Evolutionary conservation across 2,797 vertebrate species (phyloP).

Genomic region (Pipistrellus kuhlii): DNA sequence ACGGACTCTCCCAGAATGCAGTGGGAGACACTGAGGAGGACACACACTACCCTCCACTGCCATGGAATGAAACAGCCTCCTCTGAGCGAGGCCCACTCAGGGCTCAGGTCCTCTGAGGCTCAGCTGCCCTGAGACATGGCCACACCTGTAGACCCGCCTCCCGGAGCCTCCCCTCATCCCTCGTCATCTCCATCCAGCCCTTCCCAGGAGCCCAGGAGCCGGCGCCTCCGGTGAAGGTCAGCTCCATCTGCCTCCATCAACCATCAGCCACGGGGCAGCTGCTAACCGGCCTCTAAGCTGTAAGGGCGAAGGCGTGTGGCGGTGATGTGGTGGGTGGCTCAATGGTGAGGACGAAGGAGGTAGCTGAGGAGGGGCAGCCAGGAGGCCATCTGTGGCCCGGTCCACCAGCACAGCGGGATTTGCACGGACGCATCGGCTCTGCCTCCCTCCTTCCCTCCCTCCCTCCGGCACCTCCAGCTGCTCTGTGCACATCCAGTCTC

Average conservation of each 20-base stretch:
- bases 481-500: accelerated
- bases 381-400: accelerated
- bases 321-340: not conserved
- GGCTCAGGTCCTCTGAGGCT: not conserved
- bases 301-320: not conserved
- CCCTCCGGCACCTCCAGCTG: not conserved
- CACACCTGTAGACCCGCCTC: not conserved
- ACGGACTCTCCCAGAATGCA: not conserved
- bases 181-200: not conserved
- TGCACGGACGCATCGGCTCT: not conserved
- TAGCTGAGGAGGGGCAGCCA: accelerated
- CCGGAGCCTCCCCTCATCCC: accelerated
- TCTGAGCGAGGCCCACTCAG: accelerated
- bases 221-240: too few species aligned
- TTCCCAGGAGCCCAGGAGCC: not conserved
- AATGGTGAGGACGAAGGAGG: not conserved
- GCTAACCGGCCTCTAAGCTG: accelerated
- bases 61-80: accelerated
- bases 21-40: accelerated
- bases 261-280: accelerated
- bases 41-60: accelerated
- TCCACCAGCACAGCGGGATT: accelerated
- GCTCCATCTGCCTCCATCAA: not conserved
- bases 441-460: not conserved
- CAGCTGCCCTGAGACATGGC: not conserved